phyloP scores from a whole-genome alignment of 1,140 invertebrate species.

The Coptotermes formosanus region DNA sequence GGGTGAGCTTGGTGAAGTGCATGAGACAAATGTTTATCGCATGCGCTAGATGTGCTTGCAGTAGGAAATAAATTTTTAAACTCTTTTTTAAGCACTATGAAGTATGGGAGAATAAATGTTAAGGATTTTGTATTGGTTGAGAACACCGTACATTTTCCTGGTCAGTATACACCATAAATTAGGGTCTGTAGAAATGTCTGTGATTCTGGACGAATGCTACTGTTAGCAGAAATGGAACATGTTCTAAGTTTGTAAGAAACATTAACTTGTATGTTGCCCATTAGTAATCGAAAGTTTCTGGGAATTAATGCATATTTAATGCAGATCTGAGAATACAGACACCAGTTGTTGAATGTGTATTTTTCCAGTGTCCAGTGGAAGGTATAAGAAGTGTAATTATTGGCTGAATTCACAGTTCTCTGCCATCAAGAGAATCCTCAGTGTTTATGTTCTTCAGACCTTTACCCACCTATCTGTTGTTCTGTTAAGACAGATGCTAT shows the following conservation, averaged over 20 bases:
- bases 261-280: background rate
- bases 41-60: conserved; percentile 79
- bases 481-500: background rate
- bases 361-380: background rate
- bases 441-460: conserved; percentile 3
- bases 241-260: background rate
- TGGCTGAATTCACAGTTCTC: background rate
- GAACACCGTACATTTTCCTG: background rate
- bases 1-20: conserved; percentile 87
- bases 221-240: background rate
- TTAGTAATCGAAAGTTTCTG: background rate
- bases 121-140: conserved; percentile 24
- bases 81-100: background rate
- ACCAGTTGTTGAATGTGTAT: background rate
- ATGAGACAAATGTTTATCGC: conserved; percentile 88
- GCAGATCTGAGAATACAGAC: background rate
- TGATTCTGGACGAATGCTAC: background rate
- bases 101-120: background rate
- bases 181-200: background rate
- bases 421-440: background rate
- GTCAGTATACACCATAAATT: background rate
- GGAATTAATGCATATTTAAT: background rate
- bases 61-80: conserved; percentile 22
- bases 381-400: background rate
- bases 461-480: background rate